Evolutionary conservation across 2,888 invertebrate species (phyloP), one percentile per base, ranked within the genome.

Genomic region (Hermaeophaga mercurialis): DNA sequence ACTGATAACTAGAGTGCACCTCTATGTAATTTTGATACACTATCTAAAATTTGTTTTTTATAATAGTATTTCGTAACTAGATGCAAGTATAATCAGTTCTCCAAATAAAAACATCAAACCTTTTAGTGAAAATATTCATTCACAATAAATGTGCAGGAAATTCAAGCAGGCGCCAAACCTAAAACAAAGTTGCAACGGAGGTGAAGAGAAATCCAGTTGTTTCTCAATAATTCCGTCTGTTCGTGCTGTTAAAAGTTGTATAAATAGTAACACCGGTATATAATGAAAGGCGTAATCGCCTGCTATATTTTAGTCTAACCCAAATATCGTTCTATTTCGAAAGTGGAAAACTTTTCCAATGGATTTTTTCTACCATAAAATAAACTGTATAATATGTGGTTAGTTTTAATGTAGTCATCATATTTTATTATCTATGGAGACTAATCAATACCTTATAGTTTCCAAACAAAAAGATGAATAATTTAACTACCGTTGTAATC

Each of bases 271-370:
- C 33, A 28, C 39, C 19, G 26, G 53, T 36, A 48, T 44, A 53
- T 54, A 50, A 58, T 50, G 58, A 50, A 54, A 54, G 54, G 54
- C 54, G 46, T 47, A 52, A 56, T 54, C 48, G 49, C 39, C 54
- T 17, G 57, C 55, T 59, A 47, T 59, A 63, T 64, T 64, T 53
- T 59, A 61, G 58, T 44, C 55, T 61, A 66, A 63, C 66, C 66
- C 63, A 61, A 66, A 67, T 64, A 65, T 65, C 59, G 50, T 58
- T 64, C 61, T 62, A 64, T 62, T 65, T 61, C 58, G 61, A 59
- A 62, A 64, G 54, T 56, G 59, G 65, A 59, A 62, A 63, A 62
- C 48, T 46, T 38, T 38, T 38, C 15, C 17, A 38, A 38, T 38
- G 38, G 28, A 9, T 38, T 38, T 38, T 17, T 17, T 38, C 6